Evolutionary conservation across 2,888 invertebrate genomes (phyloP), one percentile per base, ranked within the genome.

Genomic region (Tenthredo amoena): DNA sequence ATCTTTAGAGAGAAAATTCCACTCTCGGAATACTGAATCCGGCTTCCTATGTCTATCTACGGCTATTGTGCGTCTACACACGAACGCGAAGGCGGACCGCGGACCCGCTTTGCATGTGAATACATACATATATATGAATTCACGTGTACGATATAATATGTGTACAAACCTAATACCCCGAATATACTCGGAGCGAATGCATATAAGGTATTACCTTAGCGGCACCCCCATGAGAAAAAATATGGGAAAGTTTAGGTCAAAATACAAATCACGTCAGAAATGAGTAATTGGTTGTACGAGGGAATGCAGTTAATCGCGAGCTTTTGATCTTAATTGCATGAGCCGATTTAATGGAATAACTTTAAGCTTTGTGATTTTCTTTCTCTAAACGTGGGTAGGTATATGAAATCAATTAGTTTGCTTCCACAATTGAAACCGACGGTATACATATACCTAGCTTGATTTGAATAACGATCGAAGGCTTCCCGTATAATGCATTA

Each of bases 61-160:
- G 34, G 71, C 71, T 34, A 71, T 71, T 71, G 71, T 71, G 71
- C 71, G 71, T 71, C 15, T 58, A 62, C 62, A 62, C 21, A 62
- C 21, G 62, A 62, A 62, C 62, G 21, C 21, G 62, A 9, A 4
- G 4, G 26, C 10, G 26, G 26, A 26, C 21, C 26, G 12, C 26
- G 26, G 21, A 26, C 26, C 62, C 62, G 21, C 12, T 62, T 12
- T 62, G 3, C 26, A 62, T 12, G 26, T 10, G 26, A 62, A 62
- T 62, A 26, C 1, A 26, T 26, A 26, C 1, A 26, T 26, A 26
- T 26, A 62, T 62, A 26, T 26, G 62, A 26, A 26, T 62, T 62
- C 62, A 62, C 62, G 5, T 62, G 21, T 3, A 26, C 26, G 62
- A 62, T 10, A 21, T 62, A 26, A 62, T 21, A 26, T 26, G 62